These are phyloP conservation scores for Chrysoperla carnea DNA, from an alignment of 1,140 invertebrate genomes.

Conservation along the genomic window DNA sequence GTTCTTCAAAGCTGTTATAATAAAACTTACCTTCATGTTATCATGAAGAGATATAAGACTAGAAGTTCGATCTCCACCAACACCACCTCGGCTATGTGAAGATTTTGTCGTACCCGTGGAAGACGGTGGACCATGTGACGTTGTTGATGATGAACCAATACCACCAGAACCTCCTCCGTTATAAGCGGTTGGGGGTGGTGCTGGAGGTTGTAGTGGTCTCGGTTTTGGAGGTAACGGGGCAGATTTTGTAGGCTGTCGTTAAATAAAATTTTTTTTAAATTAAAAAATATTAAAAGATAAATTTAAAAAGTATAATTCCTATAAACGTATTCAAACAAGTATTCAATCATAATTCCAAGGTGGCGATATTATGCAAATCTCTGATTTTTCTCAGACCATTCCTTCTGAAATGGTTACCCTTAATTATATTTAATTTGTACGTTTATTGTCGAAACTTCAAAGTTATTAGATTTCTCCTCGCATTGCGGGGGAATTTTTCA, in stretches of 20 bases:
- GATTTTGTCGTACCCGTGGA: conserved; percentile 25
- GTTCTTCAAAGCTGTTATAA: too few relatives aligned
- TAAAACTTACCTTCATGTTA: conserved; percentile 35
- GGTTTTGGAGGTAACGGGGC: conserved; percentile 1
- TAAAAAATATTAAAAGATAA: conserved; percentile 7
- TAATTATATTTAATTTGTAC: too few relatives aligned
- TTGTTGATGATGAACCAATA: conserved; percentile 25
- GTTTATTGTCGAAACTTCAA: too few relatives aligned
- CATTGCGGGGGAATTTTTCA: too few relatives aligned
- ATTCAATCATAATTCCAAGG: too few relatives aligned
- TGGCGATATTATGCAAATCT: too few relatives aligned
- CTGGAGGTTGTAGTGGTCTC: conserved; percentile 18
- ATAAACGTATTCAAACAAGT: background rate
- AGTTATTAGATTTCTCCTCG: too few relatives aligned
- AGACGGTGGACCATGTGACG: background rate
- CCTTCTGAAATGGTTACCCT: too few relatives aligned
- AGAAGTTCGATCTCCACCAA: conserved; percentile 18
- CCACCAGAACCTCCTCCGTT: conserved; percentile 31
- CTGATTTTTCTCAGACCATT: too few relatives aligned
- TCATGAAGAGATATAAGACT: conserved; percentile 53
- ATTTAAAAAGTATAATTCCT: background rate
- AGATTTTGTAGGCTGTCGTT: conserved; percentile 23
- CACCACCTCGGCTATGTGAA: conserved; percentile 23
- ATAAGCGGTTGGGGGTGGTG: conserved; percentile 17
- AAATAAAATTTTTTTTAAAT: conserved; percentile 21